Evolutionary conservation across 2,888 invertebrate species (phyloP), one percentile per base, ranked within the genome.

Genomic region (Phlogophora meticulosa): DNA sequence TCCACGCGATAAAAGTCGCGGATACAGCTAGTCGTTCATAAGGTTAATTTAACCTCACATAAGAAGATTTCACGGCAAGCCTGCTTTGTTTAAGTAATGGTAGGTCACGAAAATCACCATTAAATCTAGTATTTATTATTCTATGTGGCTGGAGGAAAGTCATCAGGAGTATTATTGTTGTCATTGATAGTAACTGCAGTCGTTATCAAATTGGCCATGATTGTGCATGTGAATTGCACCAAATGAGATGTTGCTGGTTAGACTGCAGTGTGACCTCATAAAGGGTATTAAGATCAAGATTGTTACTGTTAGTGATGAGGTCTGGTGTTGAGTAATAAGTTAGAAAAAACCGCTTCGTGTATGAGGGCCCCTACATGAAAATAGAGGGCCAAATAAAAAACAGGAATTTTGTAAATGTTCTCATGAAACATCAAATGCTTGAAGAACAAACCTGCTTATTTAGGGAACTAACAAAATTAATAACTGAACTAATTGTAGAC

Each of bases 81-180:
- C 7, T n/a, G n/a, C 1, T 36, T 24, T 20, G 59, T 59, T 48
- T 28, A 59, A 28, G 42, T 49, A 51, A 79, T 32, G 36, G 7
- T 28, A 20, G 17, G 48, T 28, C 73, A 55, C 65, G 32, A 58
- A 78, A 75, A 62, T 20, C 1, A 10, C 15, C 38, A 60, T 64
- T 58, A 55, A 58, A 46, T 7, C 36, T n/a, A 43, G 45, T 49
- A 43, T 56, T 80, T 72, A 70, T 32, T 63, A 80, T 78, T 67
- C 69, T 24, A 24, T 17, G 24, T 13, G 11, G 17, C 15, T 61
- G 45, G 59, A 82, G 82, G 82, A 76, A 72, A 78, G 36, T 57
- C 28, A 46, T 24, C 4, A 42, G 9, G 20, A 34, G 7, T 52
- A 43, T 74, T 24, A 34, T 10, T 28, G 15, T 7, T 42, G 58